Evolutionary conservation across 2,888 invertebrate genomes (phyloP).

Genomic region (Dascillus cervinus): DNA sequence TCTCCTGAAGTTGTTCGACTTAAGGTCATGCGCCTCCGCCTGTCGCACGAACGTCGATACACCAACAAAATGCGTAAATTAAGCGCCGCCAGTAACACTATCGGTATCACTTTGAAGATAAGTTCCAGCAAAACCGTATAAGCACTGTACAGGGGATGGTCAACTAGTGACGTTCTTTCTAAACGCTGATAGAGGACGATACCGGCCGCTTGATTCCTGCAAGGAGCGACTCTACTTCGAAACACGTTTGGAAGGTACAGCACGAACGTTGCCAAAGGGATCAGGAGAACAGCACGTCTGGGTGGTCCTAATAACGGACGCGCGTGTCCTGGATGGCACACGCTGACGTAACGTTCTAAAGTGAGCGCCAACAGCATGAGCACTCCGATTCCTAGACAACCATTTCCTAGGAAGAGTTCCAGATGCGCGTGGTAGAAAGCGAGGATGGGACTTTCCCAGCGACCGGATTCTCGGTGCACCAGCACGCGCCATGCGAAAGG

Average conservation of each 20-base stretch:
- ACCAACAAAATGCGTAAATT: conserved; percentile 60
- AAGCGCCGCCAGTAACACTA: conserved; percentile 55
- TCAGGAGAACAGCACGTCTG: conserved; percentile 55
- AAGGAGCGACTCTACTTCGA: conserved; percentile 52
- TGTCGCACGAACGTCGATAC: conserved; percentile 57
- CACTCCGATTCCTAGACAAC: conserved; percentile 66
- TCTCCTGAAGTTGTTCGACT: conserved; percentile 50
- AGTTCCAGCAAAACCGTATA: conserved; percentile 58
- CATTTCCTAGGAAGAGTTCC: conserved; percentile 65
- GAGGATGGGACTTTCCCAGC: conserved; percentile 55
- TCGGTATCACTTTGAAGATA: conserved; percentile 61
- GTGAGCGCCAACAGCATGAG: conserved; percentile 69
- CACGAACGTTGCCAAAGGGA: conserved; percentile 56
- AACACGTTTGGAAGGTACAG: conserved; percentile 64
- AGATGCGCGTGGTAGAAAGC: conserved; percentile 64
- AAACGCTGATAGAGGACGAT: conserved; percentile 48
- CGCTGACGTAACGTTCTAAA: conserved; percentile 65
- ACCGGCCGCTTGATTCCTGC: conserved; percentile 43
- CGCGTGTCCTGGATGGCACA: conserved; percentile 63
- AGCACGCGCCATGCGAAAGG: conserved; percentile 60
- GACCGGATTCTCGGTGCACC: conserved; percentile 56
- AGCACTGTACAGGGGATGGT: conserved; percentile 39
- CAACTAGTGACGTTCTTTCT: conserved; percentile 33
- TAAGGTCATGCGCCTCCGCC: conserved; percentile 57
- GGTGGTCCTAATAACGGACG: conserved; percentile 58